Base-by-base conservation (phyloP, 2,797 vertebrate genomes). In the Pelochelys cantorii region DNA sequence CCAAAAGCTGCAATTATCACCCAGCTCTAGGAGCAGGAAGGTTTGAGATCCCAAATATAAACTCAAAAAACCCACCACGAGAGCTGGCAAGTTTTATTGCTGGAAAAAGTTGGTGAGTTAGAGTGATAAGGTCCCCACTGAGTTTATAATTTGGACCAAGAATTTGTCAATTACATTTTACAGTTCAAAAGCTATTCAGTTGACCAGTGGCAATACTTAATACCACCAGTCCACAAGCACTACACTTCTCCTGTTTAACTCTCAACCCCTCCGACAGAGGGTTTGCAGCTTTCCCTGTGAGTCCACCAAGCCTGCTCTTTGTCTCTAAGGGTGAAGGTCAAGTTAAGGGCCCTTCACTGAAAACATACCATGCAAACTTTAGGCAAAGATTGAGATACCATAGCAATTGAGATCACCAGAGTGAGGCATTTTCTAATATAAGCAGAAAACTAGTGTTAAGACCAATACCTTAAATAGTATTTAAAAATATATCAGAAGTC, bases 131-230 rank as follows among this genome's bases (percentile, higher is more conserved):
- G 0, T 31, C 29, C n/a, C 65, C 4, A 60, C 52, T 31, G 17
- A 13, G 42, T 48, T 48, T 48, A 48, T 48, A 48, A 48, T 48
- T 48, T 48, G 42, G 8, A 48, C 42, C 42, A 48, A 48, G 42
- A 48, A 48, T 48, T 48, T 48, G 42, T 48, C 42, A 0, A 8
- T 11, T 2, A 1, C 42, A 31, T 53, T 53, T 11, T 2, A 1
- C 52, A 31, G 53, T 56, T n/a, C 11, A 81, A 31, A 77, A 85
- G 57, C 71, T 4, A 7, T 29, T 23, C 4, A 1, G 56, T 15
- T 57, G 42, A 2, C 25, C 9, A 1, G 34, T 37, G 60, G 27
- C 29, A 1, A 1, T 0, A 0, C 22, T 31, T 23, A 53, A 60
- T n/a, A 20, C 52, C 71, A n/a, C 68, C 9, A 29, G 1, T 29